These are phyloP conservation scores for Morus bassanus DNA, from an alignment of 2,797 vertebrate genomes.

Conservation along the genomic window DNA sequence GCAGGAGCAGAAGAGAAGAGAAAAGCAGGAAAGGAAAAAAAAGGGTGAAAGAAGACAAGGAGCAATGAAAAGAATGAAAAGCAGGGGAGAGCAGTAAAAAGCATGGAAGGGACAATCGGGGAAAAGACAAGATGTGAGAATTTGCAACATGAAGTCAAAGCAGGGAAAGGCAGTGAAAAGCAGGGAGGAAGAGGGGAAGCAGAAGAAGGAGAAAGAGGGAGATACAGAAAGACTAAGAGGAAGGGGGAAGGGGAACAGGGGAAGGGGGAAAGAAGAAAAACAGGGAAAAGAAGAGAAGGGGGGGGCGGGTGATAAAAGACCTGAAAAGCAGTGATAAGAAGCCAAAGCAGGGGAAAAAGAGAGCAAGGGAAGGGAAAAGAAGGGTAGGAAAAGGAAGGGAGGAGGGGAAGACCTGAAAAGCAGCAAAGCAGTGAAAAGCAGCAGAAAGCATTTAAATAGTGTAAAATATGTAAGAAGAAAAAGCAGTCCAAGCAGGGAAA, in stretches of 20 bases:
- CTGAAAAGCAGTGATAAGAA: not conserved
- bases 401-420: not conserved
- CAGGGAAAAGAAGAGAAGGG: not conserved
- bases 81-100: not conserved
- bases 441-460: not conserved
- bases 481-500: not conserved
- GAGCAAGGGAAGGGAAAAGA: not conserved
- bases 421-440: not conserved
- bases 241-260: too few relatives aligned
- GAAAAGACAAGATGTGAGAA: not conserved
- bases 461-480: not conserved
- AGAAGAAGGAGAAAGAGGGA: not conserved
- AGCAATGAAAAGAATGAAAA: not conserved
- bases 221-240: not conserved
- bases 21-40: not conserved
- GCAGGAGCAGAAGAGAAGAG: not conserved
- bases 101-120: not conserved
- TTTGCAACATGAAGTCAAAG: not conserved
- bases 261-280: not conserved
- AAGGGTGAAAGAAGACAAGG: not conserved
- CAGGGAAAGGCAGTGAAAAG: not conserved
- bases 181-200: not conserved
- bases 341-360: not conserved
- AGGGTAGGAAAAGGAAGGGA: not conserved
- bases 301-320: not conserved